These are phyloP conservation scores for Drosophila multiciliata DNA, from an alignment of 2,888 invertebrate species.

Conservation along the genomic window DNA sequence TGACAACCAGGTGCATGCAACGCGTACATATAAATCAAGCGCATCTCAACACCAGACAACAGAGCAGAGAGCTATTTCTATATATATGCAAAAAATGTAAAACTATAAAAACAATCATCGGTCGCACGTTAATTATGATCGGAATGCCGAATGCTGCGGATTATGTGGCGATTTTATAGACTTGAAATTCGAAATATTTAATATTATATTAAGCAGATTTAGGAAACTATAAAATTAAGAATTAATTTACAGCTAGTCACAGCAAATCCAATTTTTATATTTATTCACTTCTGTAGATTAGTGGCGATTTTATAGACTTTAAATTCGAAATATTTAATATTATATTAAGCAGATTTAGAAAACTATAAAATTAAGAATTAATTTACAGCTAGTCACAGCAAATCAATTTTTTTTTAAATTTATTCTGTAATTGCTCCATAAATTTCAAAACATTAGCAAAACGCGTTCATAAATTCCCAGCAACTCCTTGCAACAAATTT, in stretches of 20 bases:
- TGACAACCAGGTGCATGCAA: constrained; percentile 66
- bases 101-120: background rate
- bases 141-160: background rate
- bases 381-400: background rate
- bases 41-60: constrained; percentile 3
- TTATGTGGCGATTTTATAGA: background rate
- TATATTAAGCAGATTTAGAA: background rate
- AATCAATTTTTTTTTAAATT: background rate
- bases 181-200: no score
- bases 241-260: background rate
- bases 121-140: constrained; percentile 1
- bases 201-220: background rate
- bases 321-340: no score
- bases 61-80: constrained; percentile 13
- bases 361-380: background rate
- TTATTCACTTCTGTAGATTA: no score
- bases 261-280: background rate
- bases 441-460: background rate
- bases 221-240: background rate
- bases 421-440: background rate
- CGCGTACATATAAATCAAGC: constrained; percentile 56
- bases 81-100: background rate
- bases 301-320: background rate
- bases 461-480: background rate
- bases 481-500: background rate